These are phyloP conservation scores for Chloroclystis v-ata DNA, from an alignment of 2,888 invertebrate species.

Conservation along the genomic window DNA sequence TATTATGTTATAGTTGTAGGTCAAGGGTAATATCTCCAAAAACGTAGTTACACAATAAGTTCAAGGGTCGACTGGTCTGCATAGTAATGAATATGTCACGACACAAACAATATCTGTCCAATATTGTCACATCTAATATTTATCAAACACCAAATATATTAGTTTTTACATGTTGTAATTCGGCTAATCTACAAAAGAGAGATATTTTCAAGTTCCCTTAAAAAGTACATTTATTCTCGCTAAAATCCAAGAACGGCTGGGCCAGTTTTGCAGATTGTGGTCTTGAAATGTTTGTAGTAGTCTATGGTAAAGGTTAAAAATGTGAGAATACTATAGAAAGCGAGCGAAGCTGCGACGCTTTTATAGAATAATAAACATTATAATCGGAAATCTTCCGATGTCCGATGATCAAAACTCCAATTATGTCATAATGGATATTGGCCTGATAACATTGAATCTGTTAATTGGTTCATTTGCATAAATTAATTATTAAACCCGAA, in stretches of 20 bases:
- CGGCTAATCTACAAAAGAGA: too few species aligned
- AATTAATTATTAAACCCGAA: constrained; percentile 14
- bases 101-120: constrained; percentile 5
- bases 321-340: too few species aligned
- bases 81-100: constrained; percentile 18
- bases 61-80: constrained; percentile 16
- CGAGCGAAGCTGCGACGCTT: too few species aligned
- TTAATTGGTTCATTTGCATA: constrained; percentile 28
- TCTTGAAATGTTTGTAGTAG: too few species aligned
- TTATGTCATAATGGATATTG: constrained; percentile 16
- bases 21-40: constrained; percentile 18
- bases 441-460: constrained; percentile 33
- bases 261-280: too few species aligned
- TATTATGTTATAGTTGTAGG: background rate
- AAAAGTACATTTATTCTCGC: too few species aligned
- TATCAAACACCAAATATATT: background rate
- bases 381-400: background rate
- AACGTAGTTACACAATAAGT: constrained; percentile 2
- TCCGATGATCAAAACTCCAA: background rate
- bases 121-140: constrained; percentile 6
- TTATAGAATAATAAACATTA: too few species aligned
- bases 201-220: too few species aligned
- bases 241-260: too few species aligned
- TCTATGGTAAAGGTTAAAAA: too few species aligned
- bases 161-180: too few species aligned